Conservation (phyloP, 2,797 vertebrate genomes). For the Pangasius mekongensis region DNA sequence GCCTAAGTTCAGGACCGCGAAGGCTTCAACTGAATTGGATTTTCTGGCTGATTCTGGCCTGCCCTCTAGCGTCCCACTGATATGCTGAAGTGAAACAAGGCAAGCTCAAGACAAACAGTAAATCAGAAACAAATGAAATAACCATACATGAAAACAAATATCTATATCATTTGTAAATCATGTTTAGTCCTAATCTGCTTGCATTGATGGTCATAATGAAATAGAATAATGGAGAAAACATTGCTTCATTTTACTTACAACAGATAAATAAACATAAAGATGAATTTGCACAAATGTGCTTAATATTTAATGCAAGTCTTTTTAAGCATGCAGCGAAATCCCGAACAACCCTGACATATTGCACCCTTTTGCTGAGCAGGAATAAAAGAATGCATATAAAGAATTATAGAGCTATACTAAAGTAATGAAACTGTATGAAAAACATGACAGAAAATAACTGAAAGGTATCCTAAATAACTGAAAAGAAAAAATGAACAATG, state of each 20-base stretch:
- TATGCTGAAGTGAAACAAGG: background rate
- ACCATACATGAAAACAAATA: background rate
- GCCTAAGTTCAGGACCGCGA: constrained; percentile 1
- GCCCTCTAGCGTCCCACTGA: constrained; percentile 77
- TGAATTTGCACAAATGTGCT: constrained; percentile 4
- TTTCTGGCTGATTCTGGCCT: constrained; percentile 70
- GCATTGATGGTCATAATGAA: background rate
- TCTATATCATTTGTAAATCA: background rate
- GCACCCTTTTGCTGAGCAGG: background rate
- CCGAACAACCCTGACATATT: constrained; percentile 18
- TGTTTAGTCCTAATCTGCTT: background rate
- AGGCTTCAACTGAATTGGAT: background rate
- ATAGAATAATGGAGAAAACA: background rate
- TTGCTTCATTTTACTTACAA: background rate
- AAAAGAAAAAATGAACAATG: background rate
- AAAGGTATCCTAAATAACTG: constrained; percentile 16
- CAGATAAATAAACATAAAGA: background rate
- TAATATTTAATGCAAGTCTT: constrained; percentile 16
- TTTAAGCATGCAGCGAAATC: constrained; percentile 11
- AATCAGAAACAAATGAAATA: background rate
- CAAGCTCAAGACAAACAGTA: background rate
- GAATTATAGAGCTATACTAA: background rate
- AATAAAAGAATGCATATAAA: constrained; percentile 15
- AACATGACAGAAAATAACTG: background rate
- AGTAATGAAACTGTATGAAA: constrained; percentile 14